Conservation (phyloP, 2,797 vertebrate genomes). For the Phoxinus dragarum region DNA sequence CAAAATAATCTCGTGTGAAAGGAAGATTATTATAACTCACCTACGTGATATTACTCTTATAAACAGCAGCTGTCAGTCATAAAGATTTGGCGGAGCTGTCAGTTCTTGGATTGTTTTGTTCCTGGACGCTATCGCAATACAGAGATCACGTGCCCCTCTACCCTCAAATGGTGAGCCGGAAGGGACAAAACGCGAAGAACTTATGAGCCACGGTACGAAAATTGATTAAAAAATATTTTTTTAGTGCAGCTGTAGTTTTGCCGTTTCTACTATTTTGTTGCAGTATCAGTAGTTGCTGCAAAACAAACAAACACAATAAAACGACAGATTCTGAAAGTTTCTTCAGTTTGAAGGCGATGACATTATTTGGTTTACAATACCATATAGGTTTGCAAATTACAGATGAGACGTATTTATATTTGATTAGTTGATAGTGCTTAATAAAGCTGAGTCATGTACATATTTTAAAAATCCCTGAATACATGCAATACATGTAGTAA, state of each 20-base stretch:
- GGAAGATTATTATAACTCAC: background rate
- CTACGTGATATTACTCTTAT: background rate
- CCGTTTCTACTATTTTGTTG: background rate
- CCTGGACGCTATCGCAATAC: conserved; percentile 67
- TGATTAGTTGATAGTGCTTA: background rate
- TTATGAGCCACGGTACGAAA: background rate
- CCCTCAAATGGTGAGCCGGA: conserved; percentile 68
- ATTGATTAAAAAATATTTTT: no score
- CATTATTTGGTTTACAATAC: background rate
- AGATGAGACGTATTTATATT: background rate
- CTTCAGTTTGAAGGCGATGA: background rate
- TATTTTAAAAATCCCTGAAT: background rate
- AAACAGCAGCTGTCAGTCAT: background rate
- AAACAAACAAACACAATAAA: background rate
- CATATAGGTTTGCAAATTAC: background rate
- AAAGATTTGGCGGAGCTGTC: conserved; percentile 11
- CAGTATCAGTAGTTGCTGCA: background rate
- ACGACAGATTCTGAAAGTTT: background rate
- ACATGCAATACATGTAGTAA: background rate
- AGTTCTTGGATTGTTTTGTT: conserved; percentile 69
- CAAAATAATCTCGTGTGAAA: background rate
- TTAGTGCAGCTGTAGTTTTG: background rate
- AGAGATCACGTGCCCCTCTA: conserved; percentile 69
- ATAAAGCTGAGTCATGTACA: background rate
- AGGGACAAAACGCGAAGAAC: conserved; percentile 37